phyloP scores from a whole-genome alignment of 2,888 invertebrate genomes.

The Cantharis nigra region DNA sequence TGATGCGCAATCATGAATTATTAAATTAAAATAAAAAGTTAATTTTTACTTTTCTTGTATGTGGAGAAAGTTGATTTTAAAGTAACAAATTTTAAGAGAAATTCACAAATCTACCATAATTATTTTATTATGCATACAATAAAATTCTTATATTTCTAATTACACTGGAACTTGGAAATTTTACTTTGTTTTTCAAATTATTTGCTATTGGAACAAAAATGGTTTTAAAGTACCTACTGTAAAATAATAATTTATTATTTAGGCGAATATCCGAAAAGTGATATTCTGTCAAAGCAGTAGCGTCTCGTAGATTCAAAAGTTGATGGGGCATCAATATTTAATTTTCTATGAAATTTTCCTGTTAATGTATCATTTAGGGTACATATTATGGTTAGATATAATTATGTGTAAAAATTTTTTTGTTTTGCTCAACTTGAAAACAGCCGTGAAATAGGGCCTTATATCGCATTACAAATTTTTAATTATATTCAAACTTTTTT shows the following conservation, averaged over 20 bases:
- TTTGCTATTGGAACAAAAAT: neutral
- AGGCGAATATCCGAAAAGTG: too few relatives aligned
- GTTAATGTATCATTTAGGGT: too few relatives aligned
- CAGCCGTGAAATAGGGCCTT: too few relatives aligned
- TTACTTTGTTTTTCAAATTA: neutral
- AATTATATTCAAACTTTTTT: too few relatives aligned
- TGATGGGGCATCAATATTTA: neutral
- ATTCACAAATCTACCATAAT: neutral
- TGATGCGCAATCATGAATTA: neutral
- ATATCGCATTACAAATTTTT: too few relatives aligned
- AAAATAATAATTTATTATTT: neutral
- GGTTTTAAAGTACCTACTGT: neutral
- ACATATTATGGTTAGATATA: too few relatives aligned
- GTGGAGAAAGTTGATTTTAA: neutral
- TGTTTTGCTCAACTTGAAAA: too few relatives aligned
- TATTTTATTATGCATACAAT: neutral
- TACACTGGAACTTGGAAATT: neutral
- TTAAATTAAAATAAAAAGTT: neutral
- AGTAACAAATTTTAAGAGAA: neutral
- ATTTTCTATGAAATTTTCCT: too few relatives aligned
- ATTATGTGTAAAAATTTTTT: too few relatives aligned
- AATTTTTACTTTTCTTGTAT: neutral
- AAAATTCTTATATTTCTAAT: neutral
- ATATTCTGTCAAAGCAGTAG: neutral
- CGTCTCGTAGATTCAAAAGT: neutral